phyloP scores from a whole-genome alignment of 2,888 invertebrate genomes.

The Apocheima hispidaria region DNA sequence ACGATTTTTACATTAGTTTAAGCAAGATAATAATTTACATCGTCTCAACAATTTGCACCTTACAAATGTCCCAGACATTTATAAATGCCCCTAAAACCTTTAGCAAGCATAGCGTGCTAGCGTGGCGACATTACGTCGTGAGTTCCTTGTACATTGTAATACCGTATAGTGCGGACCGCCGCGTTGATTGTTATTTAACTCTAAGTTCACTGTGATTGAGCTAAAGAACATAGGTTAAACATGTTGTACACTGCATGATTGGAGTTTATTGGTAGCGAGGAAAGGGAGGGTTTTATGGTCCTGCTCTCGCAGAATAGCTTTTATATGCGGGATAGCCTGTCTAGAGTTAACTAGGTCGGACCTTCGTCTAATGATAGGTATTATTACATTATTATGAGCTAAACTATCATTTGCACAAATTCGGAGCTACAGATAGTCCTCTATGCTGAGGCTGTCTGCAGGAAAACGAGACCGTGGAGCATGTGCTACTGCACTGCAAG shows the following conservation, averaged over 20 bases:
- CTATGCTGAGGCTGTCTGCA: too few relatives aligned
- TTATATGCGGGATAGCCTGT: too few relatives aligned
- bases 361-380: too few relatives aligned
- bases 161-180: conserved; percentile 18
- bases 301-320: neutral
- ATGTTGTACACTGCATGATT: conserved; percentile 17
- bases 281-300: conserved; percentile 5
- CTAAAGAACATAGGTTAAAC: conserved; percentile 38
- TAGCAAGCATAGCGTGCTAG: conserved; percentile 23
- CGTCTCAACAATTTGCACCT: conserved; percentile 22
- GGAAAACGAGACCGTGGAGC: too few relatives aligned
- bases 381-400: too few relatives aligned
- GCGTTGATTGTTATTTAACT: conserved; percentile 34
- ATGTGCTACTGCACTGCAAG: too few relatives aligned
- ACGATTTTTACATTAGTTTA: too few relatives aligned
- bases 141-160: conserved; percentile 26
- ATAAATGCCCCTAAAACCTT: conserved; percentile 31
- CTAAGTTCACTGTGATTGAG: conserved; percentile 65
- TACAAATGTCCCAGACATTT: conserved; percentile 31
- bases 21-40: neutral
- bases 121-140: conserved; percentile 29
- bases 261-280: neutral
- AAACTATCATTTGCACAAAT: too few relatives aligned
- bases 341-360: too few relatives aligned
- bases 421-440: too few relatives aligned